Evolutionary conservation across 2,113 vertebrate species (phyloP).

Genomic region (Genyomyrus donnyi): DNA sequence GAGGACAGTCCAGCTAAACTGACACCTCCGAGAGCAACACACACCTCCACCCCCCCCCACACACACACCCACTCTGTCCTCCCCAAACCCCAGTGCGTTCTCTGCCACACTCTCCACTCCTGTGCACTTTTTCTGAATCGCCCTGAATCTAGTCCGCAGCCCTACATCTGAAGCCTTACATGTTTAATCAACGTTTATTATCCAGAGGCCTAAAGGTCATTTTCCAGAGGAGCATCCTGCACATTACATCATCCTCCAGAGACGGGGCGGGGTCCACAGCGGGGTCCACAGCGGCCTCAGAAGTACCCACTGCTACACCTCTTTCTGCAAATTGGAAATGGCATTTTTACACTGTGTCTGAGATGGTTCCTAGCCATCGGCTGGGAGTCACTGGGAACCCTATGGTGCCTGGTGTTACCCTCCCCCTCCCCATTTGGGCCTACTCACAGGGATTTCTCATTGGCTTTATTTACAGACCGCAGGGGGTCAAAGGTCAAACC

Average conservation of each 20-base stretch:
- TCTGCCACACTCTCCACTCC: not conserved
- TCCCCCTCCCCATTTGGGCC: constrained; percentile 14
- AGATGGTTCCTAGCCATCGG: not conserved
- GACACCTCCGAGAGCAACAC: constrained; percentile 63
- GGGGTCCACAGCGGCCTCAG: not conserved
- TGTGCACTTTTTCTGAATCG: not conserved
- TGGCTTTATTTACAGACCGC: constrained; percentile 41
- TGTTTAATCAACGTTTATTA: not conserved
- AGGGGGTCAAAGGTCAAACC: constrained; percentile 40
- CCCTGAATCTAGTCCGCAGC: not conserved
- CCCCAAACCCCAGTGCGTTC: constrained; percentile 46
- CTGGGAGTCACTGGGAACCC: not conserved
- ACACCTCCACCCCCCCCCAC: constrained; percentile 31
- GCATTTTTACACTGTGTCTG: not conserved
- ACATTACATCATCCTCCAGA: not conserved
- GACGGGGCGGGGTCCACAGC: not conserved
- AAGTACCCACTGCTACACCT: not conserved
- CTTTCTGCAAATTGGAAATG: not conserved
- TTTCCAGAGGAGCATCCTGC: not conserved
- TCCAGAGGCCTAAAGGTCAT: not conserved
- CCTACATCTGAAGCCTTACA: not conserved
- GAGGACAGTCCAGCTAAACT: constrained; percentile 62
- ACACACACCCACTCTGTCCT: constrained; percentile 48
- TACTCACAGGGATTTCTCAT: constrained; percentile 28
- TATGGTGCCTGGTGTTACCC: not conserved